A percentile compares a stretch with the other conserved stretches of the same genome.
phyloP scores from a whole-genome alignment of 2,113 vertebrate genomes.

The Polyodon spathula region DNA sequence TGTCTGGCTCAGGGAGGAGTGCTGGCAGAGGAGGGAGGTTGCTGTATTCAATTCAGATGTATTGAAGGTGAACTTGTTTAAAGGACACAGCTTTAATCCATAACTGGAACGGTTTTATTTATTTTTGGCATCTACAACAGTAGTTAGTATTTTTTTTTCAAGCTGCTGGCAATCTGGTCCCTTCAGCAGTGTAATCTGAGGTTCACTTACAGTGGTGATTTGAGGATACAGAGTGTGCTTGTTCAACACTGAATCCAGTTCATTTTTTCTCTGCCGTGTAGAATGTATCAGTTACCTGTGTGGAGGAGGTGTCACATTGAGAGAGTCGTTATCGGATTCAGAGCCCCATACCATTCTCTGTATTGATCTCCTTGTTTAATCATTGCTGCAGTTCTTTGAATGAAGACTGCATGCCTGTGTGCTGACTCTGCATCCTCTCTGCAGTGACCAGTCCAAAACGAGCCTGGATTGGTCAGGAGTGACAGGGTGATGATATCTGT shows the following conservation, averaged over 20 bases:
- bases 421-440: slow-evolving; percentile 53
- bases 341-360: slow-evolving; percentile 55
- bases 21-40: no score
- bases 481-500: no score
- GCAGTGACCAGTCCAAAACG: slow-evolving; percentile 40
- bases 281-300: slow-evolving; percentile 62
- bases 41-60: no score
- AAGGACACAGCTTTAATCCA: no score
- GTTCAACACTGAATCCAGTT: not conserved
- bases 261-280: slow-evolving; percentile 21
- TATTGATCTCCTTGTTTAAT: slow-evolving; percentile 69
- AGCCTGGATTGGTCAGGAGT: slow-evolving; percentile 40
- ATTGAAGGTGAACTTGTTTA: no score
- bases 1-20: no score
- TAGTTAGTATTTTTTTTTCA: no score
- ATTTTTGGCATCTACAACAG: no score
- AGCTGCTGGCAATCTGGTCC: no score
- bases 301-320: slow-evolving; percentile 55
- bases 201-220: slow-evolving; percentile 1
- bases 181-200: no score
- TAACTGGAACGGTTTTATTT: no score
- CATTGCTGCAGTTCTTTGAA: slow-evolving; percentile 53
- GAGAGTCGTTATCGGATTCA: slow-evolving; percentile 70
- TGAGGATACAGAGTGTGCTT: not conserved
- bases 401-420: slow-evolving; percentile 22